phyloP scores from a whole-genome alignment of 2,797 vertebrate genomes.

The Gila robusta region DNA sequence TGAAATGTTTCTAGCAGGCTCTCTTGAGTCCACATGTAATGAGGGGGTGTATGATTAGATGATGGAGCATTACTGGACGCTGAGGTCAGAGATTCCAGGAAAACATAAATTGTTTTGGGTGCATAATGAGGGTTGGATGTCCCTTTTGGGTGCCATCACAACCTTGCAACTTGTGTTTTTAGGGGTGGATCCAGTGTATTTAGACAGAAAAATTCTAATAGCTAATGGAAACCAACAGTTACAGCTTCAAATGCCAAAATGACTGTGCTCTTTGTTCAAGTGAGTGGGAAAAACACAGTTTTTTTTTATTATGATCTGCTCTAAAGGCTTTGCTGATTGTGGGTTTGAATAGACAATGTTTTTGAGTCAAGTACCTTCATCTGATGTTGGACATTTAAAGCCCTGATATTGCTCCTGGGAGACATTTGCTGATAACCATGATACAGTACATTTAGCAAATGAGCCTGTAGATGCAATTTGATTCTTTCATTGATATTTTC shows the following conservation, averaged over 20 bases:
- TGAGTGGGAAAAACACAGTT: conserved; percentile 26
- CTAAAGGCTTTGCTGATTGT: background rate
- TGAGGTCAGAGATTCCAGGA: conserved; percentile 44
- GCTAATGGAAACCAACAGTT: conserved; percentile 44
- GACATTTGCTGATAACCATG: conserved; percentile 29
- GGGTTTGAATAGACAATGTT: conserved; percentile 30
- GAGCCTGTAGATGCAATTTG: conserved; percentile 34
- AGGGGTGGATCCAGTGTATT: conserved; percentile 16
- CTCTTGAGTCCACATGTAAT: conserved; percentile 9
- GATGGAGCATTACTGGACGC: conserved; percentile 42
- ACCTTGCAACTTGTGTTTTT: conserved; percentile 24
- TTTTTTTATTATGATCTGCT: conserved; percentile 17
- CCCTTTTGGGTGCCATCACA: conserved; percentile 1
- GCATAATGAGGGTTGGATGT: conserved; percentile 22
- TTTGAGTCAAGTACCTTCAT: conserved; percentile 32
- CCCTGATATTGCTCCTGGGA: conserved; percentile 24
- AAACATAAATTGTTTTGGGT: conserved; percentile 19
- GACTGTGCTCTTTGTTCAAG: conserved; percentile 31
- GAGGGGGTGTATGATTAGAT: conserved; percentile 44
- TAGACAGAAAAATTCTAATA: background rate
- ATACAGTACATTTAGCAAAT: conserved; percentile 50
- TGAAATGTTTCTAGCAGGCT: conserved; percentile 27
- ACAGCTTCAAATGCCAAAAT: conserved; percentile 32
- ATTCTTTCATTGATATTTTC: conserved; percentile 40
- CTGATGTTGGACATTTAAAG: conserved; percentile 36